Evolutionary conservation across 2,797 vertebrate genomes (phyloP), one percentile per base, ranked within the genome.

Genomic region (Allobates femoralis): DNA sequence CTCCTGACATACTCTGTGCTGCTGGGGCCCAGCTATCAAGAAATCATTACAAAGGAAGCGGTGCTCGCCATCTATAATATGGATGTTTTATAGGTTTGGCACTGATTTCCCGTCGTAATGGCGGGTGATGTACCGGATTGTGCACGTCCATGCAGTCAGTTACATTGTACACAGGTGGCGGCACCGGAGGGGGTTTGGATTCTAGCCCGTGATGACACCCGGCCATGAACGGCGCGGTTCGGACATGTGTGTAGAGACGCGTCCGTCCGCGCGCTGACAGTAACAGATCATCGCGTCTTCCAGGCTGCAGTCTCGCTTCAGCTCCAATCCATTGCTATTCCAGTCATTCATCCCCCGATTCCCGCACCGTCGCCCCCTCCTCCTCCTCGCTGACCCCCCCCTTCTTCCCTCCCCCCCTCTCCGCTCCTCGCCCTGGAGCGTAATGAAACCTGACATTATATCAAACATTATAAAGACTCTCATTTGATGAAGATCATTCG

Each of bases 361-460:
- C 82, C 73, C 23, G 75, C 75, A 56, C 26, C 51, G 26, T 56
- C 62, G 15, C 51, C 58, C 60, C 76, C 23, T 30, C 28, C 75
- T 56, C 46, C 2, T 2, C 30, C 55, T 66, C 53, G 30, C 66
- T 28, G 41, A 69, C 74, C 51, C 46, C 32, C 73, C n/a, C 55
- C n/a, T 26, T 12, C 58, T 37, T 53, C 3, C 18, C 28, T 53
- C 26, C 34, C 18, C 58, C 21, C 53, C 37, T n/a, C n/a, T 41
- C 73, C 81, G 51, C 58, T 67, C 77, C 78, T 88, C 50, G 67
- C 86, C 82, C 66, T 87, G 90, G 92, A 91, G 90, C 90, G 85
- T 97, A 97, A 98, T 97, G 95, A 96, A 97, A 96, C 95, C 95
- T 97, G 97, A 97, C 97, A 95, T 97, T 96, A 97, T 95, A 97